Conservation (phyloP, 2,797 vertebrate genomes). For the Peromyscus eremicus region DNA sequence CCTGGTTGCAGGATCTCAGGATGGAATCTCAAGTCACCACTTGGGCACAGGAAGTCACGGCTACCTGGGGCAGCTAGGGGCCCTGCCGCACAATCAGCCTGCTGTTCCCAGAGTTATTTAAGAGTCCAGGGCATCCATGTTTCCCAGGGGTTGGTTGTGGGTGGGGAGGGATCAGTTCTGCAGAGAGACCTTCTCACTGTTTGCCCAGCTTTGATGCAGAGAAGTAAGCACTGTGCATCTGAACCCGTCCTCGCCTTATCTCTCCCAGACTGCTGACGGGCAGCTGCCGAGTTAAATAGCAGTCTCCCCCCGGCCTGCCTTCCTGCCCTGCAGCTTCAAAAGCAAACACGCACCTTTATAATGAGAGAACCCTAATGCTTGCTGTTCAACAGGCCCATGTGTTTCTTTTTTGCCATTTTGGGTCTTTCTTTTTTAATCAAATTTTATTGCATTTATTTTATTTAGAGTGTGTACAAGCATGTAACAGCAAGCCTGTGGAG, state of each 20-base stretch:
- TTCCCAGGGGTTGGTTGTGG: constrained; percentile 71
- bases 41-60: constrained; percentile 84
- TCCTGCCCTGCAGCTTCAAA: not conserved
- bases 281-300: not conserved
- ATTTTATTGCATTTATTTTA: not conserved
- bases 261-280: constrained; percentile 41
- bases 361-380: not conserved
- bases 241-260: constrained; percentile 55
- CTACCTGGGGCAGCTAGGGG: constrained; percentile 79
- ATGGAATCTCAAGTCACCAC: constrained; percentile 77
- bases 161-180: constrained; percentile 61
- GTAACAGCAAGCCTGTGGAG: not conserved
- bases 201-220: constrained; percentile 66
- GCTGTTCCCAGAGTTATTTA: constrained; percentile 84
- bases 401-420: not conserved
- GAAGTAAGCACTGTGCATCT: constrained; percentile 22
- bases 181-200: constrained; percentile 57
- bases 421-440: not conserved
- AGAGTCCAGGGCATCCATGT: constrained; percentile 77
- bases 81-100: constrained; percentile 79
- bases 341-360: not conserved
- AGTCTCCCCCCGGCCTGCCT: constrained; percentile 8
- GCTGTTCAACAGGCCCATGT: fast-evolving
- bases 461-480: not conserved
- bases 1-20: constrained; percentile 76